Evolutionary conservation across 2,113 vertebrate genomes (phyloP).

Genomic region (Pteronura brasiliensis): DNA sequence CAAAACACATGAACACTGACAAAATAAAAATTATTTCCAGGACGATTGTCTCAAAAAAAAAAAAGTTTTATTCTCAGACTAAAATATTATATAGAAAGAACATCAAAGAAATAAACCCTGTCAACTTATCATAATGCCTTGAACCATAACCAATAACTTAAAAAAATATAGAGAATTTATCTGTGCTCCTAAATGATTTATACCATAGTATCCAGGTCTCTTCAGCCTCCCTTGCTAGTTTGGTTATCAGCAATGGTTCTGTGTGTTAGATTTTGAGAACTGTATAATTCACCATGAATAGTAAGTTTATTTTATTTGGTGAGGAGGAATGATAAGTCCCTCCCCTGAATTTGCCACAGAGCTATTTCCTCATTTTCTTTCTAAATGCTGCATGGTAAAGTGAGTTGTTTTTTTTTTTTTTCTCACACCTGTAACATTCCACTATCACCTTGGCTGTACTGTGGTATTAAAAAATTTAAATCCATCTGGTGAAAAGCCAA

Average conservation of each 20-base stretch:
- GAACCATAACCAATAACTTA: background rate
- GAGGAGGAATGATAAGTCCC: background rate
- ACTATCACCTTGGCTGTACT: background rate
- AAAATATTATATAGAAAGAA: background rate
- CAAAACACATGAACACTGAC: background rate
- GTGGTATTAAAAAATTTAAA: constrained; percentile 55
- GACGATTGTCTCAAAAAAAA: background rate
- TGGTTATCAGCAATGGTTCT: background rate
- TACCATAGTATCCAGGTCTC: background rate
- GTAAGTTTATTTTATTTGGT: background rate
- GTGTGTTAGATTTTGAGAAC: background rate
- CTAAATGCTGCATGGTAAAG: background rate
- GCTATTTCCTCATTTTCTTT: background rate
- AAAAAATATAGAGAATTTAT: background rate
- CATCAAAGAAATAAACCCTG: background rate
- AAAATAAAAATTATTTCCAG: background rate
- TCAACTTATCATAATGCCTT: background rate
- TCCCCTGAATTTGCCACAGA: background rate
- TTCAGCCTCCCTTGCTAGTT: background rate
- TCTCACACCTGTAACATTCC: background rate
- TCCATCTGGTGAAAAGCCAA: constrained; percentile 28
- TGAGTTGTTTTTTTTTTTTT: background rate
- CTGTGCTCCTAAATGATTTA: background rate
- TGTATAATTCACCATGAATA: background rate
- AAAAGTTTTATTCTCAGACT: background rate